A percentile compares a stretch with the other conserved stretches of the same genome.
Conservation (phyloP, 2,797 vertebrate genomes). For the Xiphophorus birchmanni region DNA sequence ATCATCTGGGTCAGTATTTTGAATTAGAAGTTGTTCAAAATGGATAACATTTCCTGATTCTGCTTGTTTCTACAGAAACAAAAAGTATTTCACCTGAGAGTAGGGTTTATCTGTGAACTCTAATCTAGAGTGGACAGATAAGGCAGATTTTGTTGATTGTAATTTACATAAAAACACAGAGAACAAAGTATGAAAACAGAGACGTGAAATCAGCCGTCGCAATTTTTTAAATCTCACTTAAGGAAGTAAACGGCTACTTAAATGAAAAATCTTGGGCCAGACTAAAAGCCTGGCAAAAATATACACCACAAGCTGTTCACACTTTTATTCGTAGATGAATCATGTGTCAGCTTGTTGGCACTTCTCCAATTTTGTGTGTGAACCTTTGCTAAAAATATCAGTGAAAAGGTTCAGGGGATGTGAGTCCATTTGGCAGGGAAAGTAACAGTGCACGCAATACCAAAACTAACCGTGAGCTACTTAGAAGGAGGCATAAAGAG, state of each 20-base stretch:
- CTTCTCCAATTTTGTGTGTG: neutral
- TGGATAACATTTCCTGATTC: neutral
- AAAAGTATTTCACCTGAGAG: neutral
- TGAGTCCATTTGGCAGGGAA: neutral
- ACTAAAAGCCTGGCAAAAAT: neutral
- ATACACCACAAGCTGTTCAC: neutral
- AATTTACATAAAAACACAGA: neutral
- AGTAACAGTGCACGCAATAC: neutral
- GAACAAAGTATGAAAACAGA: neutral
- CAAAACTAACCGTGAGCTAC: neutral
- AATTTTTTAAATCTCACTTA: neutral
- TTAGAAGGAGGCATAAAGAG: neutral
- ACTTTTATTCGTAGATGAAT: neutral
- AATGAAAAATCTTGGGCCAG: neutral
- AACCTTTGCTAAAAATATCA: neutral
- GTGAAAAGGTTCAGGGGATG: neutral
- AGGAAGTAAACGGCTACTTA: neutral
- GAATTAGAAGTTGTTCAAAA: no score
- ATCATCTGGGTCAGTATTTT: neutral
- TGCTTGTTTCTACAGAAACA: neutral
- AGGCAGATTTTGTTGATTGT: neutral
- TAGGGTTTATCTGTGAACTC: no score
- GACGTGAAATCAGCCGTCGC: neutral
- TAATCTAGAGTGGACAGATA: neutral
- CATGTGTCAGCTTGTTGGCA: neutral